Percentiles rank a stretch among this genome's conserved stretches.
phyloP scores from a whole-genome alignment of 1,140 invertebrate genomes.

The Augochlora pura region DNA sequence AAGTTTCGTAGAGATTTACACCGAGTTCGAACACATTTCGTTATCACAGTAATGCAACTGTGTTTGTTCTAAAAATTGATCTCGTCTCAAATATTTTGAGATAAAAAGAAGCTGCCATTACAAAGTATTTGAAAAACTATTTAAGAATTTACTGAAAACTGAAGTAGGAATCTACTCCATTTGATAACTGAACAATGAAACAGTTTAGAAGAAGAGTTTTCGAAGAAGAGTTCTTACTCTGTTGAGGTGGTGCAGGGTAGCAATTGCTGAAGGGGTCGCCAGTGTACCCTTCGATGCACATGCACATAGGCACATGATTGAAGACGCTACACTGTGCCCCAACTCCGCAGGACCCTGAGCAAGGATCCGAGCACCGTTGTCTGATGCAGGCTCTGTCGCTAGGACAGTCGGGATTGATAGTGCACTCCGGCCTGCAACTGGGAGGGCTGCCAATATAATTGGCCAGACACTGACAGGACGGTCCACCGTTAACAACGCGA shows the following conservation, averaged over 20 bases:
- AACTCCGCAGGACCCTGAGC: slow-evolving; percentile 81
- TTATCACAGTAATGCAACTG: too few relatives aligned
- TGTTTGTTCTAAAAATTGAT: too few relatives aligned
- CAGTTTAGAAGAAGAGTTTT: neutral
- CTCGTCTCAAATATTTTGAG: too few relatives aligned
- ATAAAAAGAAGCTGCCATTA: too few relatives aligned
- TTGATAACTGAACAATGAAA: too few relatives aligned
- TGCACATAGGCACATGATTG: slow-evolving; percentile 78
- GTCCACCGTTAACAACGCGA: slow-evolving; percentile 78
- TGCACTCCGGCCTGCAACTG: slow-evolving; percentile 87
- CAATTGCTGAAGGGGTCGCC: slow-evolving; percentile 83
- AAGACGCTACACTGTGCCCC: slow-evolving; percentile 75
- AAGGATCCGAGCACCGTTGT: slow-evolving; percentile 87
- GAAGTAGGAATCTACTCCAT: too few relatives aligned
- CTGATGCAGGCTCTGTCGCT: slow-evolving; percentile 86
- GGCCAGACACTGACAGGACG: slow-evolving; percentile 80
- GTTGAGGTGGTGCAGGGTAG: slow-evolving; percentile 33
- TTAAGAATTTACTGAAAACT: too few relatives aligned
- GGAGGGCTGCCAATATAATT: slow-evolving; percentile 77
- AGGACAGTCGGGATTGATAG: slow-evolving; percentile 87
- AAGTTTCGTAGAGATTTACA: neutral
- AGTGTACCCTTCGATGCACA: slow-evolving; percentile 75
- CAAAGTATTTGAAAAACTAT: too few relatives aligned
- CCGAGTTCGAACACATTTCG: too few relatives aligned
- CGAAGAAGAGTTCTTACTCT: neutral